phyloP scores from a whole-genome alignment of 2,888 invertebrate genomes.

The Charanyca ferruginea region DNA sequence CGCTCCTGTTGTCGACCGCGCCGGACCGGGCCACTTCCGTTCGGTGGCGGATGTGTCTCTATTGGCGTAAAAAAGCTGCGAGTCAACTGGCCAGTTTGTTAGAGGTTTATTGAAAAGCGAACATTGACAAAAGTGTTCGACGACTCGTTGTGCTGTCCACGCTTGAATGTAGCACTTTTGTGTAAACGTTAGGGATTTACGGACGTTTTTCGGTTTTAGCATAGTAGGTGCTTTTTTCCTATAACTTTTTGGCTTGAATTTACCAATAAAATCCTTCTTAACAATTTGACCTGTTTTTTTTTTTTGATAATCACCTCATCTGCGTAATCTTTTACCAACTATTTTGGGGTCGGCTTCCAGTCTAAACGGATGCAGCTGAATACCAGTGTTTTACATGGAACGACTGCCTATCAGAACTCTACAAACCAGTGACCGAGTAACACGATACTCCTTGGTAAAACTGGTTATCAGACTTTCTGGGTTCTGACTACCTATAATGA shows the following conservation, averaged over 20 bases:
- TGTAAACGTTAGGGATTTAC: slow-evolving; percentile 69
- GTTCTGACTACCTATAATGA: no score
- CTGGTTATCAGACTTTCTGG: no score
- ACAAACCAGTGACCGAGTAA: no score
- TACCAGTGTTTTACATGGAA: no score
- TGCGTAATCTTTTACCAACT: no score
- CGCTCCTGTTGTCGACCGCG: slow-evolving; percentile 88
- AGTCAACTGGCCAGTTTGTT: slow-evolving; percentile 86
- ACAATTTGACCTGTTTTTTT: neutral
- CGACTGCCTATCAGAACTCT: no score
- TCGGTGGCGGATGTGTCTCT: slow-evolving; percentile 82
- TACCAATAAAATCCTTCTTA: neutral
- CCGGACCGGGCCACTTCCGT: slow-evolving; percentile 84
- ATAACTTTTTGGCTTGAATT: slow-evolving; percentile 18
- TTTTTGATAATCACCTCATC: neutral
- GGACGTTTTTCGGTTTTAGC: slow-evolving; percentile 42
- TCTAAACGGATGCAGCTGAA: no score
- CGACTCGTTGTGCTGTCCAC: slow-evolving; percentile 67
- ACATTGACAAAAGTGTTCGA: slow-evolving; percentile 82
- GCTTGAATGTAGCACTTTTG: slow-evolving; percentile 71
- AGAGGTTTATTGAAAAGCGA: slow-evolving; percentile 82
- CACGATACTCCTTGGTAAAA: no score
- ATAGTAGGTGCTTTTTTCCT: slow-evolving; percentile 26
- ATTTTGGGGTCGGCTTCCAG: no score
- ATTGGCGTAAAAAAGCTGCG: slow-evolving; percentile 88